A percentile compares a stretch with the other conserved stretches of the same genome.
Evolutionary conservation across 2,888 invertebrate genomes (phyloP).

Genomic region (Thereva nobilitata): DNA sequence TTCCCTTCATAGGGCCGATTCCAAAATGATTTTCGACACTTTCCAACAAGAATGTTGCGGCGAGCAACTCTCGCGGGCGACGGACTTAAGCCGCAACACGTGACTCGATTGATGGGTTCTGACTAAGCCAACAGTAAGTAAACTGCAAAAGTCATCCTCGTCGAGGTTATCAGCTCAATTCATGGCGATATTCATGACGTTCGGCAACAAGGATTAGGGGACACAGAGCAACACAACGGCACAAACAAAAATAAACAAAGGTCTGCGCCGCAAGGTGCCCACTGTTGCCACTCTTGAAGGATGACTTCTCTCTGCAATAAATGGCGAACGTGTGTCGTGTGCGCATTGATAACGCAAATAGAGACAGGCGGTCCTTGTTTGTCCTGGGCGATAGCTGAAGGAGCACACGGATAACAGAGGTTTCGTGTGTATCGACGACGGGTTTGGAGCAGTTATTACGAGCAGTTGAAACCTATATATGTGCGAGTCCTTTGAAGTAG

Average conservation of each 20-base stretch:
- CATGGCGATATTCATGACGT: neutral
- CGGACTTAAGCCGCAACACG: constrained; percentile 40
- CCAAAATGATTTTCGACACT: constrained; percentile 25
- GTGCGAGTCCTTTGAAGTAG: too few relatives aligned
- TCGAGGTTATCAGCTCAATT: constrained; percentile 9
- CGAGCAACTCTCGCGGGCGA: constrained; percentile 3
- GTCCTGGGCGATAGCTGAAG: constrained; percentile 30
- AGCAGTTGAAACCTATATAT: too few relatives aligned
- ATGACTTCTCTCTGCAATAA: constrained; percentile 4
- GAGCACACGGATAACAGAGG: too few relatives aligned
- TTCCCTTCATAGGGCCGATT: neutral
- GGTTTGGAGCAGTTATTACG: too few relatives aligned
- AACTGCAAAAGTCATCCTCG: constrained; percentile 29
- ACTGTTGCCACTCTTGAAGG: neutral
- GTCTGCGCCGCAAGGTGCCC: neutral
- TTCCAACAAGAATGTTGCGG: neutral
- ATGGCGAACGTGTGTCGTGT: constrained; percentile 29
- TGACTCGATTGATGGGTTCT: constrained; percentile 41
- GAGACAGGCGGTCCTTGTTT: constrained; percentile 30
- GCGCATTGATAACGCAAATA: constrained; percentile 36
- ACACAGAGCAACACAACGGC: too few relatives aligned
- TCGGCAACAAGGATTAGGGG: too few relatives aligned
- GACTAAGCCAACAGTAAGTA: constrained; percentile 27
- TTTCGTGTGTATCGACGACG: too few relatives aligned
- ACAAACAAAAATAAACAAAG: neutral